Percentiles rank a stretch among this genome's conserved stretches.
Evolutionary conservation across 2,888 invertebrate genomes (phyloP).

Genomic region (Agonopterix heracliana): DNA sequence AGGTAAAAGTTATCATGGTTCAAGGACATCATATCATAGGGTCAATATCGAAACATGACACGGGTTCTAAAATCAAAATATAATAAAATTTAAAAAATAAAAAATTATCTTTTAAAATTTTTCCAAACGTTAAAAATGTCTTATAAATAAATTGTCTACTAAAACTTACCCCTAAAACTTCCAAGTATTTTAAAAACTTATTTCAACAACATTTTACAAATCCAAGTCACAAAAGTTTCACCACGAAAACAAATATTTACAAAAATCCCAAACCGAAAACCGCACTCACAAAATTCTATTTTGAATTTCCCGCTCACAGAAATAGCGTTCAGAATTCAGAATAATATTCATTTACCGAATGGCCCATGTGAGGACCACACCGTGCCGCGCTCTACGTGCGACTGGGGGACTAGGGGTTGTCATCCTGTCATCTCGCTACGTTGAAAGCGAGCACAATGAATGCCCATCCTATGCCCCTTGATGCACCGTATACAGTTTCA

Average conservation of each 20-base stretch:
- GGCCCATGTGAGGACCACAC: constrained; percentile 17
- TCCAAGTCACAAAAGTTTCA: background rate
- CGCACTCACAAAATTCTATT: constrained; percentile 1
- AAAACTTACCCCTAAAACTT: no score
- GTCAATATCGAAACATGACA: no score
- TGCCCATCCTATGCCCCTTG: constrained; percentile 6
- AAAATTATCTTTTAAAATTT: no score
- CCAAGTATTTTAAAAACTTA: no score
- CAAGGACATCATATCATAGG: no score
- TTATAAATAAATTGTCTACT: no score
- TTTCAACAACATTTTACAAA: no score
- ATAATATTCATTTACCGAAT: constrained; percentile 1
- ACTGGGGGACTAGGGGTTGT: constrained; percentile 27
- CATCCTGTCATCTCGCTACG: constrained; percentile 16
- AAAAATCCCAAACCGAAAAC: constrained; percentile 3
- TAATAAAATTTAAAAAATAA: no score
- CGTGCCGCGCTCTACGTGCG: constrained; percentile 43
- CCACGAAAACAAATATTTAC: constrained; percentile 2
- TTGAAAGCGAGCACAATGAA: constrained; percentile 14
- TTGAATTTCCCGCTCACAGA: constrained; percentile 11
- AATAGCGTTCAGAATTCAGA: constrained; percentile 16
- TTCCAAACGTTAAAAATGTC: no score
- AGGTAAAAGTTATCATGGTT: no score
- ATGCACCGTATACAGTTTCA: constrained; percentile 15
- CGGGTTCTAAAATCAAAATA: no score